phyloP scores from a whole-genome alignment of 2,888 invertebrate genomes.

The Maniola hyperantus region DNA sequence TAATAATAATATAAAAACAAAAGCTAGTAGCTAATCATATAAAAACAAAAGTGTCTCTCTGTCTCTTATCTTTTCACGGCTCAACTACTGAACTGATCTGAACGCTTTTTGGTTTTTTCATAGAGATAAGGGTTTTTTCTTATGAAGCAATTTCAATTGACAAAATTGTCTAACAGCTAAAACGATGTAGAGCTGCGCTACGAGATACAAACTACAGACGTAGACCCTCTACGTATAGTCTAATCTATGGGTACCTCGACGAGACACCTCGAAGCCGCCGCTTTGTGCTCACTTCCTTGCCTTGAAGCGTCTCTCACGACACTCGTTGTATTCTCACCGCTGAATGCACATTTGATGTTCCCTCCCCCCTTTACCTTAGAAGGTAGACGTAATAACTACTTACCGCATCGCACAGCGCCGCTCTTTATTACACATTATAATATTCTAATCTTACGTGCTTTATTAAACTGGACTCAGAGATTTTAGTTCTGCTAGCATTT shows the following conservation, averaged over 20 bases:
- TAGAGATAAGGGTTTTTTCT: not conserved
- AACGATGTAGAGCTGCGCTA: not conserved
- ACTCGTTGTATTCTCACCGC: conserved; percentile 49
- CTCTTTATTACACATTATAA: conserved; percentile 28
- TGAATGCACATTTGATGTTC: conserved; percentile 64
- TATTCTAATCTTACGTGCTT: conserved; percentile 4
- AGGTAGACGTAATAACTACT: conserved; percentile 41
- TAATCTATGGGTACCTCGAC: conserved; percentile 41
- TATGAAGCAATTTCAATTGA: not conserved
- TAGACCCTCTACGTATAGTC: conserved; percentile 26
- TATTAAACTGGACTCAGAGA: not conserved
- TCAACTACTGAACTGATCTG: not conserved
- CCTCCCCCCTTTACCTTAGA: conserved; percentile 28
- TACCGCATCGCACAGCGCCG: conserved; percentile 27
- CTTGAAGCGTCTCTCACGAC: conserved; percentile 52
- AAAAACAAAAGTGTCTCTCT: too few relatives aligned
- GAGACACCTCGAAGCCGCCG: conserved; percentile 58
- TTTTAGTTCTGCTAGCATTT: not conserved
- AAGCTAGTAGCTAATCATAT: too few relatives aligned
- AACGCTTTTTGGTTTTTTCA: too few relatives aligned
- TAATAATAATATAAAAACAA: too few relatives aligned
- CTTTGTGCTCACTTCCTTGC: conserved; percentile 64
- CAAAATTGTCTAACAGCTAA: too few relatives aligned
- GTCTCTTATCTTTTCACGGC: not conserved
- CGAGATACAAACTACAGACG: not conserved